Conservation (phyloP, 37 sponge, comb jelly and placozoan species). For the Corticium candelabrum region DNA sequence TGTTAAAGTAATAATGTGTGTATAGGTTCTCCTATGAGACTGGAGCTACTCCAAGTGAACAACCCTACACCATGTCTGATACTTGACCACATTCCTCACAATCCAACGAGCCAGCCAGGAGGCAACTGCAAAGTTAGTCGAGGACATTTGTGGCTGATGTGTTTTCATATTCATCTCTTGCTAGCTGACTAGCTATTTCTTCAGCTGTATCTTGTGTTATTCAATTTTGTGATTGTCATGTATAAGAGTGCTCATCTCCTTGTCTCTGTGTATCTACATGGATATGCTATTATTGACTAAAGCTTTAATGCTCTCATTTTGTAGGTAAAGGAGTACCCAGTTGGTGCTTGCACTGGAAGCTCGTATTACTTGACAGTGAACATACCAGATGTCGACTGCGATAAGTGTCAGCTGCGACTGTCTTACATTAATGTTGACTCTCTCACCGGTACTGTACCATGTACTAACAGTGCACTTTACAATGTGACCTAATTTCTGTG, state of each 20-base stretch:
- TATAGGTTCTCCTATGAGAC: background rate
- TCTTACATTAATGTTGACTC: background rate
- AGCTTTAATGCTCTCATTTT: background rate
- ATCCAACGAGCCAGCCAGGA: background rate
- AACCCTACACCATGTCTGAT: background rate
- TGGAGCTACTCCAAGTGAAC: background rate
- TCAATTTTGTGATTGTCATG: background rate
- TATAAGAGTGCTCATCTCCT: too few relatives aligned
- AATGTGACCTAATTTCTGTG: background rate
- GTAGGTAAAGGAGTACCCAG: background rate
- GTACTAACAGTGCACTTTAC: too few relatives aligned
- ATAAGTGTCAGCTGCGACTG: background rate
- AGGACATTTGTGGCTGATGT: too few relatives aligned
- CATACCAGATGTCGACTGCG: background rate
- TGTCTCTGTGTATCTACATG: too few relatives aligned
- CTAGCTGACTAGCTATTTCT: too few relatives aligned
- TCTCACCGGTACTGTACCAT: background rate
- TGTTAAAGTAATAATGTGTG: too few relatives aligned
- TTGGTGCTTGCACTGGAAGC: background rate
- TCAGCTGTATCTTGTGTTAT: background rate
- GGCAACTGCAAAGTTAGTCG: too few relatives aligned
- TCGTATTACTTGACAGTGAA: background rate
- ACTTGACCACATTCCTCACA: background rate
- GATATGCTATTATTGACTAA: too few relatives aligned
- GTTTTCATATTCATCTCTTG: too few relatives aligned